phyloP scores from a whole-genome alignment of 2,113 vertebrate species.

The Gyps fulvus region DNA sequence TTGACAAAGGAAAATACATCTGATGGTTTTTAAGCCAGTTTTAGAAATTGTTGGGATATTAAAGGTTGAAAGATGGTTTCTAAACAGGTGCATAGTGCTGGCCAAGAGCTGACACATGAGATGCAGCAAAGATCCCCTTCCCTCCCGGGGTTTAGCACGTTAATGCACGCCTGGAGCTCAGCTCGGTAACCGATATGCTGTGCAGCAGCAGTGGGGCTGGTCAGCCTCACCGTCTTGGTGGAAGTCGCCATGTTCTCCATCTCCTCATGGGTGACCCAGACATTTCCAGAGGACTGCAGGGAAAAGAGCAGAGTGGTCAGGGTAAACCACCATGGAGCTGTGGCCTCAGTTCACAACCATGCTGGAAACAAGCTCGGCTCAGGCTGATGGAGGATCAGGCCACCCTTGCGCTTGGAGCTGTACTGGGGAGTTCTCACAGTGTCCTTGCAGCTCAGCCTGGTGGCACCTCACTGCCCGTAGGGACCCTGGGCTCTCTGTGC shows the following conservation, averaged over 20 bases:
- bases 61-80: neutral
- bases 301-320: conserved; percentile 33
- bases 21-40: neutral
- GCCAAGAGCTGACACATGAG: neutral
- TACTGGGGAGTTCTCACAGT: neutral
- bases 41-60: neutral
- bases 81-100: neutral
- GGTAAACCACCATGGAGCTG: accelerated
- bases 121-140: neutral
- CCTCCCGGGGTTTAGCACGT: neutral
- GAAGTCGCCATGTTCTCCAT: conserved; percentile 96
- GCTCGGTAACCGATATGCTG: accelerated
- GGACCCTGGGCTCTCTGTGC: neutral
- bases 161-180: neutral
- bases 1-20: neutral
- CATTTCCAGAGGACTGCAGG: conserved; percentile 94
- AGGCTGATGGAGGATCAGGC: neutral
- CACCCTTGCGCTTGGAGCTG: neutral
- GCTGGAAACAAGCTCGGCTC: neutral
- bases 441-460: neutral
- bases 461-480: neutral
- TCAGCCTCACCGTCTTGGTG: conserved; percentile 89
- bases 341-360: accelerated
- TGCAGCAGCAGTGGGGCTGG: neutral
- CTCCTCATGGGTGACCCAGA: conserved; percentile 98